These are phyloP conservation scores for Oscheius sp. DNA, from an alignment of 2,888 invertebrate genomes.

Conservation along the genomic window DNA sequence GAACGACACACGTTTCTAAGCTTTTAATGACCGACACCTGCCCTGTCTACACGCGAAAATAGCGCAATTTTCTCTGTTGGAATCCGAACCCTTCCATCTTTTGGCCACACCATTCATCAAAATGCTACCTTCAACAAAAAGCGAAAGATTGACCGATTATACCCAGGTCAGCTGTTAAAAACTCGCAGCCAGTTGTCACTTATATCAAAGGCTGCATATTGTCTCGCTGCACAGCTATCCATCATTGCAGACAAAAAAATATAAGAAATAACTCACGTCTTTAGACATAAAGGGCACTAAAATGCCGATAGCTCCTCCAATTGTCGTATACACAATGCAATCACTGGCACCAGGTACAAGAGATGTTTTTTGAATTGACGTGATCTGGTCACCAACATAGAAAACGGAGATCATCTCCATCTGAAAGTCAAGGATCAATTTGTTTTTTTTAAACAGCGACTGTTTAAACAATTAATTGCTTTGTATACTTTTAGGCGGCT, in stretches of 20 bases:
- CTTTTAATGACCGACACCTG: conserved; percentile 13
- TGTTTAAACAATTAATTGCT: background rate
- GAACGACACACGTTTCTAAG: background rate
- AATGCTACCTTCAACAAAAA: background rate
- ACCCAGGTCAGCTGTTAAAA: conserved; percentile 9
- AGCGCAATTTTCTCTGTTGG: conserved; percentile 10
- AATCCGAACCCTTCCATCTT: conserved; percentile 8
- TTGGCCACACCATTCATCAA: conserved; percentile 8
- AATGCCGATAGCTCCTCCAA: conserved; percentile 92
- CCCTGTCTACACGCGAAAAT: conserved; percentile 11
- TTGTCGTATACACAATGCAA: conserved; percentile 92
- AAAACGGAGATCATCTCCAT: conserved; percentile 88
- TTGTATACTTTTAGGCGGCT: background rate
- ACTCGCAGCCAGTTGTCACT: conserved; percentile 4
- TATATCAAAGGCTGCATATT: conserved; percentile 7
- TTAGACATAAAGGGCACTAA: conserved; percentile 92
- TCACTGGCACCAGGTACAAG: conserved; percentile 97
- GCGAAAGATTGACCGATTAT: conserved; percentile 2
- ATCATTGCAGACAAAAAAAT: background rate
- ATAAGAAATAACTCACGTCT: conserved; percentile 75
- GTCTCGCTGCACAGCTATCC: background rate
- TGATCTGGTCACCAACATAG: conserved; percentile 94
- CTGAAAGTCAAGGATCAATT: conserved; percentile 64
- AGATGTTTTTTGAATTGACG: conserved; percentile 90
- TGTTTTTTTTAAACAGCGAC: background rate